Base-by-base conservation (phyloP, 2,888 invertebrate genomes). In the Athalia cordata region DNA sequence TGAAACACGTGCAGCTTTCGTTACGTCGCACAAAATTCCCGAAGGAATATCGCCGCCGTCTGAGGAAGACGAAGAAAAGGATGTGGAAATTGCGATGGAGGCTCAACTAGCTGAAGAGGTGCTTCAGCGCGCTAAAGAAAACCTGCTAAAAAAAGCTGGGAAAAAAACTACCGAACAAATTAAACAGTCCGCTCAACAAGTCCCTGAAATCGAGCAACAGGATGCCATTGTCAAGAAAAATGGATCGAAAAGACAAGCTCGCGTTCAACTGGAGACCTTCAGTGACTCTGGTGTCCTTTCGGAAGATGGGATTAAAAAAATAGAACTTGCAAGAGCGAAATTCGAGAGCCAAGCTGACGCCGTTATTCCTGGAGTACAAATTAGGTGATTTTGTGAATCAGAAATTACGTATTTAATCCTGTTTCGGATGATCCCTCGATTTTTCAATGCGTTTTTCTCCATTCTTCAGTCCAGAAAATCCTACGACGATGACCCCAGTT, bases 1-100 rank as follows among this genome's bases (percentile, higher is more conserved):
- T 15, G 65, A 5, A 3, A 11, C 67, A 11, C 7, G 62, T 64
- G 66, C 78, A 84, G 89, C 89, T 8, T 95, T 95, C 84, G 95
- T 95, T 90, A 94, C 95, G 3, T 92, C 95, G 3, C 95, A 95
- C 87, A 95, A 95, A 90, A 92, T 94, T 82, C 94, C 93, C 0
- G 92, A 89, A 15, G 87, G 86, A n/a, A 78, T 91, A n/a, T 87
- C 88, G 3, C 90, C 87, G 77, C 85, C 87, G 65, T 79, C 79
- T 61, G 84, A 85, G 3, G 81, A 84, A 70, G 77, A 80, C 65
- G 81, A 88, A 3, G 89, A 89, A 29, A 89, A 89, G 13, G 88
- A 87, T 49, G 87, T 86, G 61, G 83, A 64, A 43, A 61, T 66
- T 7, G 59, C 65, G 3, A 75, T 50, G 45, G 83, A 84, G 79